Evolutionary conservation across 2,797 vertebrate genomes (phyloP), one percentile per base, ranked within the genome.

Genomic region (Danio tinwini): DNA sequence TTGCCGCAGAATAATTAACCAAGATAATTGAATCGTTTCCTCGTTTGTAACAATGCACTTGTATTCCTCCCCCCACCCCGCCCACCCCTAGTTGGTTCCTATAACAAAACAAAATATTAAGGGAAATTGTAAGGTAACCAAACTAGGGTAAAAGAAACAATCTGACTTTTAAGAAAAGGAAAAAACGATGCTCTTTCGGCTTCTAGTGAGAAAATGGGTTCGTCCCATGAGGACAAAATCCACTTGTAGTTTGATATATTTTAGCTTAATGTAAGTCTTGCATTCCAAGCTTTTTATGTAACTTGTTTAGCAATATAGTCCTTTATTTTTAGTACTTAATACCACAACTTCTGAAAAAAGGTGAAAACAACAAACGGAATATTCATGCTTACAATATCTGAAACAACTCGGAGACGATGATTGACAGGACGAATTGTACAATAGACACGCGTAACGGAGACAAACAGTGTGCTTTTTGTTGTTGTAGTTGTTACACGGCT

Each of bases 271-370:
- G 91, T 91, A 92, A 92, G 93, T 93, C 88, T 90, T 93, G 92
- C 94, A 95, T 94, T 94, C 94, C 93, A 94, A 90, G 88, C 91
- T 92, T 89, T 92, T 90, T 92, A 90, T 93, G 90, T 94, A 92
- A 91, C 86, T 89, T 76, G 86, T 92, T 90, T 93, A 92, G 93
- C 85, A 82, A 91, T 89, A 86, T 93, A 92, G 89, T 88, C 85
- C 82, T 84, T 91, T 88, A 85, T 86, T 89, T 91, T 90, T 91
- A 91, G 88, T 89, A 89, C 87, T 82, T 92, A 88, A 91, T 88
- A 91, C 90, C 88, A 87, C 88, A 88, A 92, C 89, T 85, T 92
- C 88, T 89, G 87, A 81, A 88, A 88, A 88, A 87, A 86, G 73
- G 80, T 79, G 74, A 84, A 87, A 86, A 86, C 78, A 88, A 90